Evolutionary conservation across 2,888 invertebrate species (phyloP).

Genomic region (Dinocampus coccinellae): DNA sequence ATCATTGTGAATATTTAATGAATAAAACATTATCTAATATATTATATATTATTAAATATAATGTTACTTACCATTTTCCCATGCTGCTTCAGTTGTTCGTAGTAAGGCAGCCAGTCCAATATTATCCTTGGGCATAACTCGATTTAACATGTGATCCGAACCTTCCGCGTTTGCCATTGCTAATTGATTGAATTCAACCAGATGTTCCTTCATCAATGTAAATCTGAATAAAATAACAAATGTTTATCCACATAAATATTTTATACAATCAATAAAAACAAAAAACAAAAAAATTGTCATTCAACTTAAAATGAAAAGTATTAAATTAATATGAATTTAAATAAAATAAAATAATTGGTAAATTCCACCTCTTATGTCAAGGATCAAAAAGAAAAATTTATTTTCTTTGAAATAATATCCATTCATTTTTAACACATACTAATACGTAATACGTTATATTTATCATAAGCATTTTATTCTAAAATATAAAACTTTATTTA

Average conservation of each 20-base stretch:
- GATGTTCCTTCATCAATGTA: conserved; percentile 92
- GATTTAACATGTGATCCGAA: conserved; percentile 97
- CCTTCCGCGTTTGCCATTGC: conserved; percentile 99
- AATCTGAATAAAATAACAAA: conserved; percentile 77
- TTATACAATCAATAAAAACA: not conserved
- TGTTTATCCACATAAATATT: not conserved
- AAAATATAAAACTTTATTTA: not conserved
- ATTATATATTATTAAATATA: not conserved
- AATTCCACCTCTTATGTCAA: no score
- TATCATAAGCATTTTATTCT: not conserved
- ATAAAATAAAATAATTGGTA: no score
- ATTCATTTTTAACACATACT: not conserved
- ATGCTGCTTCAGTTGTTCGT: conserved; percentile 94
- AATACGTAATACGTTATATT: not conserved
- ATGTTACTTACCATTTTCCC: conserved; percentile 82
- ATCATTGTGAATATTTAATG: no score
- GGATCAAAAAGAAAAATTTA: no score
- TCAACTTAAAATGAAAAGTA: no score
- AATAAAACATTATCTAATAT: no score
- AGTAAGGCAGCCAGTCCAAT: conserved; percentile 96
- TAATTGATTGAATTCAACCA: conserved; percentile 98
- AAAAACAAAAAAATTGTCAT: conserved; percentile 21
- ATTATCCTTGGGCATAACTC: conserved; percentile 99
- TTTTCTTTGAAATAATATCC: no score
- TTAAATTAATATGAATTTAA: no score